phyloP scores from a whole-genome alignment of 2,113 vertebrate species.

The Eptesicus fuscus region DNA sequence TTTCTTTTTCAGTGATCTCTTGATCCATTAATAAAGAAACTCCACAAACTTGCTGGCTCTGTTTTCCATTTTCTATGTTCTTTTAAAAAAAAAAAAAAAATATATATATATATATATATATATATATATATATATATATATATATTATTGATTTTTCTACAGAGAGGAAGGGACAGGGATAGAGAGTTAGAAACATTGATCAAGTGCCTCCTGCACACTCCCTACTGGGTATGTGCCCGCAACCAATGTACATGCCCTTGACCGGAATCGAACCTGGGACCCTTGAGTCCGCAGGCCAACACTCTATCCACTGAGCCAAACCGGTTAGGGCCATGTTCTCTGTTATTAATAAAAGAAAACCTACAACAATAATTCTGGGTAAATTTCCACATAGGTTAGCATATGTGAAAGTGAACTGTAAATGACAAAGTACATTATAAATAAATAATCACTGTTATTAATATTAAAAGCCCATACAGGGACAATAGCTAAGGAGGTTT shows the following conservation, averaged over 20 bases:
- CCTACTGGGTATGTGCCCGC: too few species aligned
- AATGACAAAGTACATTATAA: neutral
- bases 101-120: too few species aligned
- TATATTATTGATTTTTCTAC: too few species aligned
- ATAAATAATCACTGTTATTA: neutral
- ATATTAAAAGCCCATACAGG: neutral
- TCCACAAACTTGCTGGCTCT: neutral
- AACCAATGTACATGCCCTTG: too few species aligned
- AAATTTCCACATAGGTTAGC: neutral
- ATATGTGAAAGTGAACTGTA: neutral
- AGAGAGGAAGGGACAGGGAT: too few species aligned
- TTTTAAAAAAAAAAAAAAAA: too few species aligned
- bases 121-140: too few species aligned
- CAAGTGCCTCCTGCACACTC: too few species aligned
- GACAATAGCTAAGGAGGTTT: neutral
- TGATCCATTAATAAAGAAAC: slow-evolving; percentile 27
- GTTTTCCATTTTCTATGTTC: neutral
- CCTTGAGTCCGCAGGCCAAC: too few species aligned
- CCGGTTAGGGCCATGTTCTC: neutral
- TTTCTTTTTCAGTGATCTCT: neutral
- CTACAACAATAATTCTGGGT: neutral
- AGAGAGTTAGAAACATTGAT: too few species aligned
- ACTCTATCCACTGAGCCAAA: too few species aligned
- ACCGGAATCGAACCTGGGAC: too few species aligned
- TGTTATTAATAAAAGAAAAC: neutral